A percentile compares a stretch with the other conserved stretches of the same genome.
phyloP scores from a whole-genome alignment of 1,140 invertebrate genomes.

The Drosophila lacteicornis region DNA sequence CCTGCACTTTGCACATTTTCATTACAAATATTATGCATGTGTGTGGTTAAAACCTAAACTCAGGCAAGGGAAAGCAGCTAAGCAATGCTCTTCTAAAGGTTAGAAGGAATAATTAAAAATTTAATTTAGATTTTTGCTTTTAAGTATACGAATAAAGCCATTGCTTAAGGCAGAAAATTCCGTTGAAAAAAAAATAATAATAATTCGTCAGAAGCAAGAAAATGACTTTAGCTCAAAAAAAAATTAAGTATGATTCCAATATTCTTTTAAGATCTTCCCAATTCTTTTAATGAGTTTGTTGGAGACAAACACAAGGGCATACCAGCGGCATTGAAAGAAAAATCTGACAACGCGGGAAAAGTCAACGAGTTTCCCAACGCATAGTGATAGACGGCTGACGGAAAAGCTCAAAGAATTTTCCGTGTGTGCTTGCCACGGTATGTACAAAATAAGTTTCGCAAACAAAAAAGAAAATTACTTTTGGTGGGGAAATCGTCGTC shows the following conservation, averaged over 20 bases:
- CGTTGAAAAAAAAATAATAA: background rate
- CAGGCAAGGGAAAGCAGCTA: no score
- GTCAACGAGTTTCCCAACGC: slow-evolving; percentile 12
- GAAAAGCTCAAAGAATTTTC: slow-evolving; percentile 34
- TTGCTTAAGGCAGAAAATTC: background rate
- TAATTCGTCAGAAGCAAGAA: background rate
- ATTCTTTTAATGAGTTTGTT: slow-evolving; percentile 3
- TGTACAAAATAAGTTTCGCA: slow-evolving; percentile 29
- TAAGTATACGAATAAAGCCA: background rate
- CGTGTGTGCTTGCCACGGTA: slow-evolving; percentile 12
- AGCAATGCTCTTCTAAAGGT: slow-evolving; percentile 13
- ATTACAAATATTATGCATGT: slow-evolving; percentile 63
- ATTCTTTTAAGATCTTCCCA: background rate
- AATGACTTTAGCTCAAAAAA: background rate
- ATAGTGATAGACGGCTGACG: slow-evolving; percentile 26
- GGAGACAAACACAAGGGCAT: slow-evolving; percentile 37
- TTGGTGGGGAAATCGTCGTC: slow-evolving; percentile 21
- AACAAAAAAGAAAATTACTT: slow-evolving; percentile 41
- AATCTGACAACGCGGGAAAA: slow-evolving; percentile 6
- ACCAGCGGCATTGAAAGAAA: background rate
- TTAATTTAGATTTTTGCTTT: background rate
- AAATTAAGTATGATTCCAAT: background rate
- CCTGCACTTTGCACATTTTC: slow-evolving; percentile 70
- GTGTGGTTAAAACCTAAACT: slow-evolving; percentile 28
- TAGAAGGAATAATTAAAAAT: no score